A percentile compares a stretch with the other conserved stretches of the same genome.
phyloP scores from a whole-genome alignment of 2,888 invertebrate genomes.

The Cheilosia pagana region DNA sequence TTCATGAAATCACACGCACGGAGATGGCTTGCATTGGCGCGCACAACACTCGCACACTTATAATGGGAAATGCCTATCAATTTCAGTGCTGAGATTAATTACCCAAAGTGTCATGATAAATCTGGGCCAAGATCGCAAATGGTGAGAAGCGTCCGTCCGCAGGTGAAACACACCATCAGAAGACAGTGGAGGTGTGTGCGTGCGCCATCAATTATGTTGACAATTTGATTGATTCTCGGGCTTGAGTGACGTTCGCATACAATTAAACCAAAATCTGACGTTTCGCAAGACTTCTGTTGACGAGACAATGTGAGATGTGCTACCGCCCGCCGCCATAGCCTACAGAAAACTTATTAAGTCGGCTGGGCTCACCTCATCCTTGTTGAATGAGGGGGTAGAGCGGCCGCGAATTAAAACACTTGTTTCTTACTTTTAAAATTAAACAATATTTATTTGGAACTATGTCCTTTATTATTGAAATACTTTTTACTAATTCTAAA shows the following conservation, averaged over 20 bases:
- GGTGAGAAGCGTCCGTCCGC: conserved; percentile 27
- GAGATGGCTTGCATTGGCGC: not conserved
- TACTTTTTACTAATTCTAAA: too few relatives aligned
- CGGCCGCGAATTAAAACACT: too few relatives aligned
- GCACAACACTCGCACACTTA: conserved; percentile 39
- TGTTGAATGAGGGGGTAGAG: conserved; percentile 35
- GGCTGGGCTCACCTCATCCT: conserved; percentile 37
- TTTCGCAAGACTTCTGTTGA: conserved; percentile 16
- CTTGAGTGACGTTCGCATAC: conserved; percentile 45
- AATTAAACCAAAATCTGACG: conserved; percentile 27
- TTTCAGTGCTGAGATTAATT: conserved; percentile 67
- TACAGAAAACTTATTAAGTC: conserved; percentile 50
- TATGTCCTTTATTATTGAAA: too few relatives aligned
- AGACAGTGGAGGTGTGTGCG: not conserved
- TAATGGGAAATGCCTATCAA: conserved; percentile 70
- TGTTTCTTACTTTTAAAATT: too few relatives aligned
- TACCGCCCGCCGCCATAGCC: not conserved
- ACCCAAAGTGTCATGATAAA: conserved; percentile 70
- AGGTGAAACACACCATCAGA: conserved; percentile 4
- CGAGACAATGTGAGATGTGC: conserved; percentile 16
- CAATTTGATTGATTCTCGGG: conserved; percentile 68
- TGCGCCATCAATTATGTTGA: conserved; percentile 67
- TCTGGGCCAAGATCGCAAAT: conserved; percentile 64
- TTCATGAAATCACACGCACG: conserved; percentile 14
- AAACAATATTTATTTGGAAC: too few relatives aligned